phyloP scores from a whole-genome alignment of 2,888 invertebrate species.

The Dyspetes luteomarginatus region DNA sequence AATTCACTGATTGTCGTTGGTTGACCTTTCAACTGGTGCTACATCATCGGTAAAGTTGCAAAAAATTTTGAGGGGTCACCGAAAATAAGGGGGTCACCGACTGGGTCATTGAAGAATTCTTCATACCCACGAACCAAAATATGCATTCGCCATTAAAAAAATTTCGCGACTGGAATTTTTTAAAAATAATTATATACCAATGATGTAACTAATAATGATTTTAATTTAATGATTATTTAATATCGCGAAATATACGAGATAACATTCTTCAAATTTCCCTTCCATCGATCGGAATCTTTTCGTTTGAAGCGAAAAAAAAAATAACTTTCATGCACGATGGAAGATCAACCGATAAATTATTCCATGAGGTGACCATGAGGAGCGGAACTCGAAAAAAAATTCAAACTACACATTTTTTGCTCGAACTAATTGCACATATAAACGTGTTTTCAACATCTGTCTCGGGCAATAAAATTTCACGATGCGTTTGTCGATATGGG shows the following conservation, averaged over 20 bases:
- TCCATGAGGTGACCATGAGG: neutral
- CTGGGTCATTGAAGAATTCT: too few species aligned
- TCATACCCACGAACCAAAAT: too few species aligned
- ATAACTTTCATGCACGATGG: conserved; percentile 2
- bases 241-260: neutral
- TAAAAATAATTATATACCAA: neutral
- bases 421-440: neutral
- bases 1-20: too few species aligned
- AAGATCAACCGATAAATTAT: conserved; percentile 46
- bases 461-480: too few species aligned
- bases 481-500: too few species aligned
- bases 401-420: neutral
- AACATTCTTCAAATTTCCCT: neutral
- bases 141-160: too few species aligned
- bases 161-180: too few species aligned
- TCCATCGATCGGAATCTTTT: neutral
- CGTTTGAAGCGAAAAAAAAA: neutral
- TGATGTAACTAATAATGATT: neutral
- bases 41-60: too few species aligned
- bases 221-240: neutral
- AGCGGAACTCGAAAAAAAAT: neutral
- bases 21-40: too few species aligned
- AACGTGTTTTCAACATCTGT: too few species aligned
- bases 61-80: too few species aligned
- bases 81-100: too few species aligned